Evolutionary conservation across 2,797 vertebrate genomes (phyloP).

Genomic region (Gymnoscopelus microlampas): DNA sequence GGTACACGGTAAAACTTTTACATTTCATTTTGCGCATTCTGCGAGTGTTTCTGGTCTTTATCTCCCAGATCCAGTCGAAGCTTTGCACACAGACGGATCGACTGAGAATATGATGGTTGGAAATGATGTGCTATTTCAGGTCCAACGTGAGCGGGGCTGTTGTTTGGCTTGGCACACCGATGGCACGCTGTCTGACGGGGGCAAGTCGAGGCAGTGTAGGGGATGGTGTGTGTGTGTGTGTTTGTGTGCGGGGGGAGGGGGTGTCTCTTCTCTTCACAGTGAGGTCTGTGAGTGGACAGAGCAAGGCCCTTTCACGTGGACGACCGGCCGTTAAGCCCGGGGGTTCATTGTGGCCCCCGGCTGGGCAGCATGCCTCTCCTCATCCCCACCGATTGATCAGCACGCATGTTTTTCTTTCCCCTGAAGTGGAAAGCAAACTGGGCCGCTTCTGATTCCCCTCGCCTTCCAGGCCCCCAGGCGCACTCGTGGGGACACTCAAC

Average conservation of each 20-base stretch:
- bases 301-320: conserved; percentile 64
- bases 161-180: conserved; percentile 71
- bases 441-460: conserved; percentile 59
- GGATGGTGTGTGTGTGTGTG: background rate
- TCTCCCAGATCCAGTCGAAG: background rate
- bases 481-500: conserved; percentile 49
- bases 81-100: conserved; percentile 23
- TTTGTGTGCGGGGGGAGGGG: conserved; percentile 31
- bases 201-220: conserved; percentile 53
- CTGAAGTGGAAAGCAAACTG: conserved; percentile 72
- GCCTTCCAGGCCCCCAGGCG: conserved; percentile 48
- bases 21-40: conserved; percentile 14
- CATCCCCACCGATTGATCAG: conserved; percentile 71
- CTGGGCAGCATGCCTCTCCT: conserved; percentile 68
- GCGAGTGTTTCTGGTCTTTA: background rate
- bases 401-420: conserved; percentile 71
- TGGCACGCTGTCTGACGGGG: conserved; percentile 22
- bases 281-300: conserved; percentile 67
- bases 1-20: conserved; percentile 32
- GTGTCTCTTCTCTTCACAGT: conserved; percentile 54
- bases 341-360: conserved; percentile 62
- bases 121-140: conserved; percentile 66
- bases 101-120: conserved; percentile 36
- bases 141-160: conserved; percentile 60
- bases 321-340: conserved; percentile 54